Conservation (phyloP, 2,888 invertebrate species). For the Plutella xylostella region DNA sequence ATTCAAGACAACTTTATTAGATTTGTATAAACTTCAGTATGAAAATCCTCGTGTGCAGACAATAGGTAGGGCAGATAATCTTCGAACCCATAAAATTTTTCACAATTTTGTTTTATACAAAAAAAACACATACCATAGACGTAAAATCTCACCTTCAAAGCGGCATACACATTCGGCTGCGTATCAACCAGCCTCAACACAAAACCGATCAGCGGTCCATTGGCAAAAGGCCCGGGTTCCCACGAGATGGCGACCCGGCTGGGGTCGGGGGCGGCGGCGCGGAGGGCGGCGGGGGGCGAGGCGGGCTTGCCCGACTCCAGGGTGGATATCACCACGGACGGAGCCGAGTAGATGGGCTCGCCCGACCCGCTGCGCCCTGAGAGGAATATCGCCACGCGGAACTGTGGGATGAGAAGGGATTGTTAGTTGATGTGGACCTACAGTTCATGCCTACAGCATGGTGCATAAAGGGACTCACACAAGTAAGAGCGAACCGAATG, state of each 20-base stretch:
- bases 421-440: slow-evolving; percentile 58
- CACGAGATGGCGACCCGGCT: slow-evolving; percentile 88
- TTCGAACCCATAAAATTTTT: no score
- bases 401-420: slow-evolving; percentile 63
- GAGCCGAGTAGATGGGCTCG: slow-evolving; percentile 79
- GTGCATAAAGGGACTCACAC: no score
- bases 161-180: slow-evolving; percentile 68
- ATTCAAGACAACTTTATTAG: no score
- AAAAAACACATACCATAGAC: not conserved
- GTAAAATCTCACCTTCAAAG: slow-evolving; percentile 70
- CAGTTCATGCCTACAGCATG: no score
- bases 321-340: slow-evolving; percentile 83
- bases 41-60: no score
- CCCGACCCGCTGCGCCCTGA: slow-evolving; percentile 73
- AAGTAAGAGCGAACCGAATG: no score
- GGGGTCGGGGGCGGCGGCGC: slow-evolving; percentile 83
- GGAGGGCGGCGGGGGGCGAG: slow-evolving; percentile 80
- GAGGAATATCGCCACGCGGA: slow-evolving; percentile 86
- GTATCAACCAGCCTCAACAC: slow-evolving; percentile 76
- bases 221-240: slow-evolving; percentile 88
- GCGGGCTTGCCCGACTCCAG: slow-evolving; percentile 78
- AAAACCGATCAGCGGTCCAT: slow-evolving; percentile 90
- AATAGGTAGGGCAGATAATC: no score
- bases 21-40: no score
- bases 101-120: no score